phyloP scores from a whole-genome alignment of 2,113 vertebrate species.

The Carollia perspicillata region DNA sequence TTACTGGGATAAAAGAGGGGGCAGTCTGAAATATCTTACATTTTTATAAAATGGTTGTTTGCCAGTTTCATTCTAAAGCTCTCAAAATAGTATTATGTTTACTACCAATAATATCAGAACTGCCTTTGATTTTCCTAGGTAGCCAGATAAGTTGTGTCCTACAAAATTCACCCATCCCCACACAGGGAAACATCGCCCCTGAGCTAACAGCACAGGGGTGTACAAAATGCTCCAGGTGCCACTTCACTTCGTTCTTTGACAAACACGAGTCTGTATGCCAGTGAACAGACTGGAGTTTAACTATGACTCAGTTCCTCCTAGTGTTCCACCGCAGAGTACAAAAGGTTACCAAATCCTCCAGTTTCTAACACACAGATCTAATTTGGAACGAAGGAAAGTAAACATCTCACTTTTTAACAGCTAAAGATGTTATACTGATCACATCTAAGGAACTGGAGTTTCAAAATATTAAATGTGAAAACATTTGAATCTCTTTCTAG shows the following conservation, averaged over 20 bases:
- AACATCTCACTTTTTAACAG: not conserved
- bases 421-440: constrained; percentile 17
- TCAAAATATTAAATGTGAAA: constrained; percentile 20
- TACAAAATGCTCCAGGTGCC: not conserved
- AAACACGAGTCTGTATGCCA: not conserved
- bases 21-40: not conserved
- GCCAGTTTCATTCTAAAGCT: not conserved
- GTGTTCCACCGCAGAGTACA: not conserved
- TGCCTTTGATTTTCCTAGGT: constrained; percentile 23
- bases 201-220: not conserved
- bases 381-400: constrained; percentile 37
- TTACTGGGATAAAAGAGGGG: not conserved
- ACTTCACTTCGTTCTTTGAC: constrained; percentile 19
- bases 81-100: not conserved
- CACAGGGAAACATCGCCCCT: not conserved
- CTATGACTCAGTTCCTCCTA: constrained; percentile 29
- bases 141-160: not conserved
- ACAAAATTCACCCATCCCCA: not conserved
- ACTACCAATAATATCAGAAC: not conserved
- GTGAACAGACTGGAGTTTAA: constrained; percentile 5
- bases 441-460: constrained; percentile 26
- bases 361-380: constrained; percentile 1
- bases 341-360: constrained; percentile 30
- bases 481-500: not conserved
- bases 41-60: not conserved